A percentile compares a stretch with the other conserved stretches of the same genome.
Evolutionary conservation across 2,888 invertebrate species (phyloP).

Genomic region (Caenorhabditis sp.): DNA sequence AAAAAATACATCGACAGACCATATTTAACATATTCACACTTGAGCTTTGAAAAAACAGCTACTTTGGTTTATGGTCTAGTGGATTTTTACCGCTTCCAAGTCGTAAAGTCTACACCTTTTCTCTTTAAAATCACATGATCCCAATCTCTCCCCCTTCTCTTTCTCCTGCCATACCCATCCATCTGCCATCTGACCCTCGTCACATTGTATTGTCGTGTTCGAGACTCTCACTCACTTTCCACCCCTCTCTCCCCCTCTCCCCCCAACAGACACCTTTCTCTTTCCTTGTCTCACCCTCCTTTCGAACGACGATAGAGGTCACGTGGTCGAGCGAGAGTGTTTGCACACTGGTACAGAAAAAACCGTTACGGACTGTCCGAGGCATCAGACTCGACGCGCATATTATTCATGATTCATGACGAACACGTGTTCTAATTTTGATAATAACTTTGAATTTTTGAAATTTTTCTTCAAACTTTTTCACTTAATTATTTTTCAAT

Average conservation of each 20-base stretch:
- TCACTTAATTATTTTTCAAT: not conserved
- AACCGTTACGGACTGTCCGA: slow-evolving; percentile 11
- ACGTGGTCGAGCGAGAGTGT: slow-evolving; percentile 9
- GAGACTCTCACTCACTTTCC: not conserved
- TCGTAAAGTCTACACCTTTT: no score
- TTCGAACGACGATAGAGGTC: slow-evolving; percentile 13
- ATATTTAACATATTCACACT: no score
- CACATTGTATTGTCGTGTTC: slow-evolving; percentile 12
- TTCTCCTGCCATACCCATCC: not conserved
- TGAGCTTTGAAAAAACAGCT: no score
- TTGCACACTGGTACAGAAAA: slow-evolving; percentile 2
- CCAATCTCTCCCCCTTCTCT: no score
- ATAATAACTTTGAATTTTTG: not conserved
- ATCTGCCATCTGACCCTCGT: not conserved
- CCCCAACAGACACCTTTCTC: slow-evolving; percentile 27
- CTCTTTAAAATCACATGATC: no score
- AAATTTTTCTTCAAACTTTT: no score
- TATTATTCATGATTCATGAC: not conserved
- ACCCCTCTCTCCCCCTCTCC: not conserved
- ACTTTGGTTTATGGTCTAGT: no score
- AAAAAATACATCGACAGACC: no score
- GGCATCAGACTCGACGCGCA: slow-evolving; percentile 52
- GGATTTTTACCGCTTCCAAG: no score
- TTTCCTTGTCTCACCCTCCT: slow-evolving; percentile 16
- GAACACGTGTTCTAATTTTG: not conserved